phyloP scores from a whole-genome alignment of 2,797 vertebrate genomes.

The Channallabes apus region DNA sequence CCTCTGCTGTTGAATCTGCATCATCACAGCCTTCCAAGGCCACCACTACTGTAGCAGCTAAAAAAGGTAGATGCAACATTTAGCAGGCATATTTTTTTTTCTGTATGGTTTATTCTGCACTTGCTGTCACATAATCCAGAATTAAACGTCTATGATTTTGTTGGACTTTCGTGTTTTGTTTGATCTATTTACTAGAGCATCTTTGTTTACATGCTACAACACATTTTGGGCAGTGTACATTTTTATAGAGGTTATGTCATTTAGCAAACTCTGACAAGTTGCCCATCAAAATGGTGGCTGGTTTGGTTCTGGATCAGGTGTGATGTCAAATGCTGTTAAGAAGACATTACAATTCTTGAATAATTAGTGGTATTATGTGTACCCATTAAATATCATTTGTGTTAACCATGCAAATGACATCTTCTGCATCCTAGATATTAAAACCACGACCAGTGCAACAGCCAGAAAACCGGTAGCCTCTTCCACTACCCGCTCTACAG shows the following conservation, averaged over 20 bases:
- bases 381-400: neutral
- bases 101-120: neutral
- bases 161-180: too few relatives aligned
- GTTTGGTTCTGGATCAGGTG: too few relatives aligned
- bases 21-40: constrained; percentile 58
- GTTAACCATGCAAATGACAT: constrained; percentile 3
- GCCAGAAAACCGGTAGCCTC: constrained; percentile 62
- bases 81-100: neutral
- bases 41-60: constrained; percentile 52
- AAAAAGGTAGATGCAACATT: constrained; percentile 68
- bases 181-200: too few relatives aligned
- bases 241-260: too few relatives aligned
- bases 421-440: constrained; percentile 67
- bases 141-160: too few relatives aligned
- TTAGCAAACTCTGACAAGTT: too few relatives aligned
- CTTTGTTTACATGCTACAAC: too few relatives aligned
- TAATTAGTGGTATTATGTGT: neutral
- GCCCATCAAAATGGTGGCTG: too few relatives aligned
- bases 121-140: too few relatives aligned
- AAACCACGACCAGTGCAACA: constrained; percentile 52
- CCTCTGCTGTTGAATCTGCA: constrained; percentile 61
- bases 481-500: constrained; percentile 38
- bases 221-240: too few relatives aligned
- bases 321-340: too few relatives aligned
- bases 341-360: neutral